Conservation (phyloP, 2,113 vertebrate genomes). For the Dasyornis broadbenti region DNA sequence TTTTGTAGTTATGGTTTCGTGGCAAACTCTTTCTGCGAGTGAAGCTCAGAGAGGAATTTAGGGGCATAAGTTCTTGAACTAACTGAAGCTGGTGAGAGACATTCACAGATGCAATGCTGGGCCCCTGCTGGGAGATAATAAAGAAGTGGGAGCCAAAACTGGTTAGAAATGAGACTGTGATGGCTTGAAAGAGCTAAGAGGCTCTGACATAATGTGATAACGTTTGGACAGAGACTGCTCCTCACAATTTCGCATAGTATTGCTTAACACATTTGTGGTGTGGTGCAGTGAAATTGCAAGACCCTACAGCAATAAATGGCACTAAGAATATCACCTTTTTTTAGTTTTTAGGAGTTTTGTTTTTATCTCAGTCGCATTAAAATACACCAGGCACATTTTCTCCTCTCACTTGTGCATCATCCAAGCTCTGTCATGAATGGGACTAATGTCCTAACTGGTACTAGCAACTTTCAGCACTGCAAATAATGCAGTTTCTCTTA, state of each 20-base stretch:
- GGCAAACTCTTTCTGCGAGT: background rate
- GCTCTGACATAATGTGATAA: background rate
- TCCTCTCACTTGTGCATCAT: background rate
- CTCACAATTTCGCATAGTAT: background rate
- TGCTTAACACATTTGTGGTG: background rate
- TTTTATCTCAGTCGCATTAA: background rate
- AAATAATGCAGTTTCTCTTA: background rate
- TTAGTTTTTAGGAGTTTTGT: background rate
- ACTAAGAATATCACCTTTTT: background rate
- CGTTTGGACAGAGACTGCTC: background rate
- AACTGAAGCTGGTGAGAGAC: background rate
- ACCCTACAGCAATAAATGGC: background rate
- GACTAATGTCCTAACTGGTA: background rate
- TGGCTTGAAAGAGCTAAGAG: background rate
- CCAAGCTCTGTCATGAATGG: background rate
- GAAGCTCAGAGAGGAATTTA: background rate
- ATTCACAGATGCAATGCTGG: background rate
- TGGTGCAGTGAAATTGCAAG: background rate
- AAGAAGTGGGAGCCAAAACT: background rate
- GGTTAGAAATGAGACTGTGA: background rate
- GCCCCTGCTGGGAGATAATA: background rate
- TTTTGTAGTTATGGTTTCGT: background rate
- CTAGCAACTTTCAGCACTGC: background rate
- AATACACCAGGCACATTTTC: background rate
- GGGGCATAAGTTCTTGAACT: background rate